Evolutionary conservation across 2,113 vertebrate species (phyloP).

Genomic region (Elaphurus davidianus): DNA sequence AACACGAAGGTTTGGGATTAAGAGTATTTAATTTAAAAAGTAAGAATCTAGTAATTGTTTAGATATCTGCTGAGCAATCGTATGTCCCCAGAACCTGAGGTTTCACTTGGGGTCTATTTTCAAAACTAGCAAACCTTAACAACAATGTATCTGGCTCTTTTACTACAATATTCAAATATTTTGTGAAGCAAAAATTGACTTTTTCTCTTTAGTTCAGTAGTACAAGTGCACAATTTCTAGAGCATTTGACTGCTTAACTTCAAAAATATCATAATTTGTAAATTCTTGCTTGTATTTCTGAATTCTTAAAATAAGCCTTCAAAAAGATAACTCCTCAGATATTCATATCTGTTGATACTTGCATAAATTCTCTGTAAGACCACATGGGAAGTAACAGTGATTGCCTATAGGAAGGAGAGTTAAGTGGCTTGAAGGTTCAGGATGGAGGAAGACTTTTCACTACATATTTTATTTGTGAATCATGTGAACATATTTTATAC

Average conservation of each 20-base stretch:
- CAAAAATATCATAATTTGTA: not conserved
- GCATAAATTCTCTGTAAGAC: not conserved
- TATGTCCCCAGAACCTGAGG: not conserved
- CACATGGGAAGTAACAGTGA: not conserved
- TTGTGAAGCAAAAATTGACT: not conserved
- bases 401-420: not conserved
- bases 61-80: not conserved
- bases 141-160: not conserved
- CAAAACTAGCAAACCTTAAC: not conserved
- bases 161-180: not conserved
- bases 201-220: constrained; percentile 16
- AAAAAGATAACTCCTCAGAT: not conserved
- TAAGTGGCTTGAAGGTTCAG: not conserved
- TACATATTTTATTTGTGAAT: not conserved
- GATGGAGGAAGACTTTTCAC: not conserved
- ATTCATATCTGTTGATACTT: not conserved
- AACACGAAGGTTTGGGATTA: not conserved
- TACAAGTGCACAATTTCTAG: not conserved
- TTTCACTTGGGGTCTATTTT: not conserved
- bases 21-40: not conserved
- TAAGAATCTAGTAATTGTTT: not conserved
- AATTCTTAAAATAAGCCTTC: constrained; percentile 26
- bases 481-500: not conserved
- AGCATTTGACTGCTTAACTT: not conserved
- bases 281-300: constrained; percentile 23